These are phyloP conservation scores for Ephestia elutella DNA, from an alignment of 1,140 invertebrate genomes.

Conservation along the genomic window DNA sequence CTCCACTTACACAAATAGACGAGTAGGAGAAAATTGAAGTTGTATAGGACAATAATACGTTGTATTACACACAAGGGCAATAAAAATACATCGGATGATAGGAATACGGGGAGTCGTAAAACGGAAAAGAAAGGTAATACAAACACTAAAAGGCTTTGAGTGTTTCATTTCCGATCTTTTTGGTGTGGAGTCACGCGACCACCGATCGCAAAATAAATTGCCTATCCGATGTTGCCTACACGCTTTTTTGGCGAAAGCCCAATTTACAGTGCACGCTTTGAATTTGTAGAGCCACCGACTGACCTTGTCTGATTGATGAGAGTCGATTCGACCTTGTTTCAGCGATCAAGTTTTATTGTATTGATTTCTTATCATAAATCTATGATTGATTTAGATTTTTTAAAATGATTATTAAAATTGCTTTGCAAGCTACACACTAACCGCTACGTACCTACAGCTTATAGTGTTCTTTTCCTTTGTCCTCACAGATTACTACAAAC, in stretches of 20 bases:
- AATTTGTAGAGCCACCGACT: background rate
- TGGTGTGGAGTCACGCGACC: slow-evolving; percentile 24
- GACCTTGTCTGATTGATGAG: too few species aligned
- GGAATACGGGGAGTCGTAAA: slow-evolving; percentile 14
- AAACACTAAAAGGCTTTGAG: slow-evolving; percentile 33
- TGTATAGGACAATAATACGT: slow-evolving; percentile 6
- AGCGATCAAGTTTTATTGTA: too few species aligned
- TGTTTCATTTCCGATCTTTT: slow-evolving; percentile 35
- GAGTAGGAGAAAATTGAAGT: background rate
- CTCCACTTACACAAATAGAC: slow-evolving; percentile 7
- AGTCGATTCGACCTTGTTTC: too few species aligned
- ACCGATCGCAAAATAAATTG: slow-evolving; percentile 7
- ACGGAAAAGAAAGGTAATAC: slow-evolving; percentile 20
- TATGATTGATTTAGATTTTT: too few species aligned
- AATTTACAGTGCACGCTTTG: background rate
- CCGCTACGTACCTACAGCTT: too few species aligned
- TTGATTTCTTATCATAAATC: too few species aligned
- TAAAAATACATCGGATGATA: slow-evolving; percentile 14
- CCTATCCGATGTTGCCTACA: slow-evolving; percentile 2
- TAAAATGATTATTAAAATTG: too few species aligned
- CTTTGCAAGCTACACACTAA: too few species aligned
- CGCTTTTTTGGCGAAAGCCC: slow-evolving; percentile 3
- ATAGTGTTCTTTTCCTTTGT: too few species aligned
- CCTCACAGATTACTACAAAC: too few species aligned
- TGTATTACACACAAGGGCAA: slow-evolving; percentile 13